phyloP scores from a whole-genome alignment of 2,113 vertebrate species.

The Chrysemys picta region DNA sequence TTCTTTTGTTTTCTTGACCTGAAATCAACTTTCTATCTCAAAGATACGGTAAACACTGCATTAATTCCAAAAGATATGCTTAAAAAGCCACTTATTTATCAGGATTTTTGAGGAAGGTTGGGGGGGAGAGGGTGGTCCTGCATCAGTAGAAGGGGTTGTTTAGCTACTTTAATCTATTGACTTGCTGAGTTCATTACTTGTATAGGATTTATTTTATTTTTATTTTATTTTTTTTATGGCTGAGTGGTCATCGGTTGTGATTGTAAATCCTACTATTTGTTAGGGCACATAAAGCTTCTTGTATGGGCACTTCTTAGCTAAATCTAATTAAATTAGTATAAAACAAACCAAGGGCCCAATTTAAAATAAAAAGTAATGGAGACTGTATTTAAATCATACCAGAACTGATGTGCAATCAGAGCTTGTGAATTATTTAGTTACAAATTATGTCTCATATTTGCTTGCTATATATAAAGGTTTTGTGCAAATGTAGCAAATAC shows the following conservation, averaged over 20 bases:
- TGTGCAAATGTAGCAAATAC: neutral
- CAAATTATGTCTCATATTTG: neutral
- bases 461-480: neutral
- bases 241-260: neutral
- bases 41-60: neutral
- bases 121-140: too few species aligned
- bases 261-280: neutral
- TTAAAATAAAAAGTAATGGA: neutral
- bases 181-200: neutral
- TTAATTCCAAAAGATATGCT: neutral
- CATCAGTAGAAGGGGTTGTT: neutral
- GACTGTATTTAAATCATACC: neutral
- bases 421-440: neutral
- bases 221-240: neutral
- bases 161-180: constrained; percentile 5
- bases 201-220: neutral
- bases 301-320: neutral
- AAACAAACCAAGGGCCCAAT: neutral
- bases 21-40: constrained; percentile 19
- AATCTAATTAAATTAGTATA: neutral
- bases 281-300: neutral
- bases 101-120: constrained; percentile 3
- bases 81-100: neutral
- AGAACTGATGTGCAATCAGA: neutral
- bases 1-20: constrained; percentile 20